Evolutionary conservation across 2,113 vertebrate genomes (phyloP).

Genomic region (Scytalopus superciliaris): DNA sequence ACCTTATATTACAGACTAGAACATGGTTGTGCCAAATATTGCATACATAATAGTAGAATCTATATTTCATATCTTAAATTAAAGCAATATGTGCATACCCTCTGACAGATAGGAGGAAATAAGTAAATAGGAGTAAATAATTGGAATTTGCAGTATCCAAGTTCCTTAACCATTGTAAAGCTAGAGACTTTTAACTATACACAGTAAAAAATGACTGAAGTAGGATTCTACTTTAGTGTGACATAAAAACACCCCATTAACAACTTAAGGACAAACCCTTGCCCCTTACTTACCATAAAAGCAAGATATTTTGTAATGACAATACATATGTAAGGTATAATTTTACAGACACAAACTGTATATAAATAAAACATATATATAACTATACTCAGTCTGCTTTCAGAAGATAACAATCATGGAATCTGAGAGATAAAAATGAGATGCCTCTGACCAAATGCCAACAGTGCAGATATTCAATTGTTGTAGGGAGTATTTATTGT

Average conservation of each 20-base stretch:
- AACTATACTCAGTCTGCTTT: background rate
- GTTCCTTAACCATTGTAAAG: background rate
- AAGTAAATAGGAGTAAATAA: background rate
- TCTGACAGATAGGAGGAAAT: background rate
- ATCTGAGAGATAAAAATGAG: background rate
- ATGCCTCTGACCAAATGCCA: background rate
- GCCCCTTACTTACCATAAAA: background rate
- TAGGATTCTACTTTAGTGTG: background rate
- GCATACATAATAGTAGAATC: background rate
- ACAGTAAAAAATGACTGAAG: background rate
- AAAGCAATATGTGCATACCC: background rate
- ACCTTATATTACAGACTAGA: background rate
- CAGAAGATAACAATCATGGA: background rate
- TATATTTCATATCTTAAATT: background rate
- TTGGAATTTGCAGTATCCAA: background rate
- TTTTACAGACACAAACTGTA: background rate
- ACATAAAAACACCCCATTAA: too few species aligned
- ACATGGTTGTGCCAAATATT: background rate
- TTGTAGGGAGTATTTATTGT: conserved; percentile 16
- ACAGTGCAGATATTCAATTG: background rate
- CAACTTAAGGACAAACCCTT: background rate
- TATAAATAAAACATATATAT: background rate
- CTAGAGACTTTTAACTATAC: background rate
- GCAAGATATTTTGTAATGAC: background rate
- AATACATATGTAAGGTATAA: background rate